Evolutionary conservation across 2,113 vertebrate genomes (phyloP).

Genomic region (Xiphias gladius): DNA sequence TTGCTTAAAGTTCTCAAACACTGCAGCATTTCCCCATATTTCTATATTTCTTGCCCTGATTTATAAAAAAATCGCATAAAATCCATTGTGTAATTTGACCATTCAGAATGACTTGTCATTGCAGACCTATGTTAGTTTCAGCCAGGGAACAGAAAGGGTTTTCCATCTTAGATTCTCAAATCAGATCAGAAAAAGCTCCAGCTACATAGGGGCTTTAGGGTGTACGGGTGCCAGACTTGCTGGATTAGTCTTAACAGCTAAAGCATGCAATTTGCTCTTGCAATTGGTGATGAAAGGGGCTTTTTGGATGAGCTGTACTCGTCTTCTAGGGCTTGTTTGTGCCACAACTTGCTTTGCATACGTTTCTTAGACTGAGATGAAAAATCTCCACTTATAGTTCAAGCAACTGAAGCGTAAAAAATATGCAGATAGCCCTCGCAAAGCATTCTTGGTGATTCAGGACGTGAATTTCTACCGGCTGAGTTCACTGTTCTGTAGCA

Average conservation of each 20-base stretch:
- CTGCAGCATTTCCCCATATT: not conserved
- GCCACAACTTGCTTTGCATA: constrained; percentile 66
- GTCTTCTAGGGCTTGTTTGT: constrained; percentile 65
- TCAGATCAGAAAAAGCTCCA: constrained; percentile 55
- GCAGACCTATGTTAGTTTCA: constrained; percentile 30
- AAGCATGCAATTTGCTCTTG: constrained; percentile 66
- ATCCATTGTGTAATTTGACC: not conserved
- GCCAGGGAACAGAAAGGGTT: constrained; percentile 9
- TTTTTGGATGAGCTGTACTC: constrained; percentile 61
- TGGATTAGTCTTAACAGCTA: constrained; percentile 76
- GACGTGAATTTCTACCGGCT: constrained; percentile 6
- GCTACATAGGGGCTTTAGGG: constrained; percentile 48
- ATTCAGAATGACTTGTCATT: not conserved
- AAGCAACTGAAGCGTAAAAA: constrained; percentile 51
- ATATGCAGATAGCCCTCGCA: constrained; percentile 52
- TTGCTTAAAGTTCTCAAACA: not conserved
- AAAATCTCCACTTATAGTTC: constrained; percentile 34
- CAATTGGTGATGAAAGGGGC: constrained; percentile 63
- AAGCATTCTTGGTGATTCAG: constrained; percentile 18
- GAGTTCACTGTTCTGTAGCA: not conserved
- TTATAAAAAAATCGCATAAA: not conserved
- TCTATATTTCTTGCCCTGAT: not conserved
- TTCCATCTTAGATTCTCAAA: constrained; percentile 49
- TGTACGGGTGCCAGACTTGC: constrained; percentile 61
- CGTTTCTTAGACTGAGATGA: constrained; percentile 49